Evolutionary conservation across 2,797 vertebrate genomes (phyloP), one percentile per base, ranked within the genome.

Genomic region (Hafferia zeledoni): DNA sequence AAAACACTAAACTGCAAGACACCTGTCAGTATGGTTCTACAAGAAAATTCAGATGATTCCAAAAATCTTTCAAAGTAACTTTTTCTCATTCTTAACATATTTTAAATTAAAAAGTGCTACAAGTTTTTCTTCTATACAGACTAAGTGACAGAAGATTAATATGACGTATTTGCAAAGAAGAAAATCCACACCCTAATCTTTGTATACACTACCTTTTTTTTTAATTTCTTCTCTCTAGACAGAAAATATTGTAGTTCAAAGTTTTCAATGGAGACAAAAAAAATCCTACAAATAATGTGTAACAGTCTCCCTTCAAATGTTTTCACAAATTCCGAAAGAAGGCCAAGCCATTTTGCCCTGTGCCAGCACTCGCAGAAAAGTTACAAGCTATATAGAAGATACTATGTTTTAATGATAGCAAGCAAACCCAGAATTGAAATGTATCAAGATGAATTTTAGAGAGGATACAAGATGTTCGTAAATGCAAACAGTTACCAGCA

Each of bases 321-420:
- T 87, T 72, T 25, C 13, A 44, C 19, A 80, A 52, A 33, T 31
- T 31, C 8, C n/a, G 27, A 87, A 53, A 7, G 17, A 69, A 79
- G 27, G 6, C n/a, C 11, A 1, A 30, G 16, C 4, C 23, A 27
- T 7, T 25, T n/a, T 24, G 13, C 31, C 18, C 3, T 0, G 19
- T 0, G 53, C 17, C 27, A 44, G 39, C 39, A n/a, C 31, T 59
- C 19, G 41, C 0, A 1, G 55, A 83, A 74, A 57, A 69, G 6
- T 3, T 43, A 7, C 8, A 55, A 18, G 33, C 12, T 35, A 25
- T 22, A 28, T 4, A 47, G 61, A 77, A 69, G 28, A 11, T 8
- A 13, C 23, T 22, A 5, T 11, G 2, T 27, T 77, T 68, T 37
- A 63, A 56, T 20, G 28, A 56, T 4, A 37, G 9, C 20, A 86